Percentiles rank a stretch among this genome's conserved stretches.
Evolutionary conservation across 2,113 vertebrate species (phyloP).

Genomic region (Cynoglossus semilaevis): DNA sequence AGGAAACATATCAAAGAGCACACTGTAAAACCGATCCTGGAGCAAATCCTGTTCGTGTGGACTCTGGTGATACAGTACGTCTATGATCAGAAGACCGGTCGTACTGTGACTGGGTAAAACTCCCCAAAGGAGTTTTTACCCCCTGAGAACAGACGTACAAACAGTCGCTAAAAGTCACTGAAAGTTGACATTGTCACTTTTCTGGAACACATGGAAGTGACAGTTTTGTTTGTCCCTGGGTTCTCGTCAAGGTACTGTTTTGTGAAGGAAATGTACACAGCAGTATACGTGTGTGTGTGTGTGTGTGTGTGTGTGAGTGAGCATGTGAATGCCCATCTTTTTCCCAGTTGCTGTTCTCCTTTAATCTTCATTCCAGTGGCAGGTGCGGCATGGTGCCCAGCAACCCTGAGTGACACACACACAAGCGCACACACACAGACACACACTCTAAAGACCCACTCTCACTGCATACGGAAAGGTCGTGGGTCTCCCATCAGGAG

Average conservation of each 20-base stretch:
- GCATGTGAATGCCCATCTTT: conserved; percentile 9
- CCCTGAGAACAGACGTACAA: not conserved
- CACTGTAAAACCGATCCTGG: conserved; percentile 22
- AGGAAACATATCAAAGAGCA: conserved; percentile 27
- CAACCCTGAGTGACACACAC: conserved; percentile 35
- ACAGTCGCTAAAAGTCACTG: too few species aligned
- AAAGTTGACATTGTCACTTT: not conserved
- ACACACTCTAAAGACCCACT: conserved; percentile 11
- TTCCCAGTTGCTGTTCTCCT: not conserved
- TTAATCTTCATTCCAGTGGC: conserved; percentile 46
- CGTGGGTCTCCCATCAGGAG: conserved; percentile 49
- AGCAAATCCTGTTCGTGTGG: not conserved
- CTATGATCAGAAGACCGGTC: not conserved
- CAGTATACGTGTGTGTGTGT: not conserved
- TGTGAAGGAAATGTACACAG: not conserved
- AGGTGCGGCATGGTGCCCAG: conserved; percentile 33
- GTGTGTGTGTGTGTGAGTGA: conserved; percentile 1
- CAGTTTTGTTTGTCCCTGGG: not conserved
- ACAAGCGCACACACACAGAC: conserved; percentile 16
- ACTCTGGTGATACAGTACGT: not conserved
- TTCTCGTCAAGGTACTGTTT: not conserved
- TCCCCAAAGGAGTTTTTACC: not conserved
- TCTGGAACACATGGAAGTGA: not conserved
- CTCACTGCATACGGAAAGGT: conserved; percentile 35
- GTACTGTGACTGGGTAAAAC: not conserved